Evolutionary conservation across 2,797 vertebrate genomes (phyloP), one percentile per base, ranked within the genome.

Genomic region (Rhinophrynus dorsalis): DNA sequence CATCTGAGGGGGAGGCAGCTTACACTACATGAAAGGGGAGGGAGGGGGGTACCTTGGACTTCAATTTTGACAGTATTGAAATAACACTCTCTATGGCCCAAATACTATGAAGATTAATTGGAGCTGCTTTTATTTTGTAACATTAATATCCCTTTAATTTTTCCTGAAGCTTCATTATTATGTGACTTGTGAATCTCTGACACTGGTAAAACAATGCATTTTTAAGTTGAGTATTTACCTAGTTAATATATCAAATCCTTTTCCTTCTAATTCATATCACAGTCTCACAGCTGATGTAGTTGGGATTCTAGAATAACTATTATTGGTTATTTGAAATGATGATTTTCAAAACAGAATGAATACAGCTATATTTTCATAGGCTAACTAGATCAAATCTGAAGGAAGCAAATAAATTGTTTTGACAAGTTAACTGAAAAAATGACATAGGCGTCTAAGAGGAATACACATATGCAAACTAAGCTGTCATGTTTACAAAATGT

Each of bases 331-430:
- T 66, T 74, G 63, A 77, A 78, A 45, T 10, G 42, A 26, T 67
- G 48, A 57, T 64, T 38, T 74, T 63, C 76, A 73, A 80, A 80
- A 75, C 6, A 7, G 59, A 67, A 66, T 65, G 50, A 68, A 73
- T 59, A 30, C 37, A 59, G 67, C 58, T 74, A 72, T 63, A 59
- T 58, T 62, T 38, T 40, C 13, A 23, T 62, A 78, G 76, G 61
- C 50, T 71, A 71, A 65, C 45, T 52, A 77, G 45, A 72, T 72
- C 76, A 68, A 75, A 68, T 74, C 40, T 38, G 66, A 75, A 75
- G 62, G 26, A 44, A 80, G 60, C 76, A 80, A 79, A 81, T 84
- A 74, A 69, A 62, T 78, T 83, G 63, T 83, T 86, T 83, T 85
- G 78, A 80, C 78, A 81, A 78, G 74, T 54, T 72, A 81, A 73